Evolutionary conservation across 2,797 vertebrate species (phyloP), one percentile per base, ranked within the genome.

Genomic region (Echiichthys vipera): DNA sequence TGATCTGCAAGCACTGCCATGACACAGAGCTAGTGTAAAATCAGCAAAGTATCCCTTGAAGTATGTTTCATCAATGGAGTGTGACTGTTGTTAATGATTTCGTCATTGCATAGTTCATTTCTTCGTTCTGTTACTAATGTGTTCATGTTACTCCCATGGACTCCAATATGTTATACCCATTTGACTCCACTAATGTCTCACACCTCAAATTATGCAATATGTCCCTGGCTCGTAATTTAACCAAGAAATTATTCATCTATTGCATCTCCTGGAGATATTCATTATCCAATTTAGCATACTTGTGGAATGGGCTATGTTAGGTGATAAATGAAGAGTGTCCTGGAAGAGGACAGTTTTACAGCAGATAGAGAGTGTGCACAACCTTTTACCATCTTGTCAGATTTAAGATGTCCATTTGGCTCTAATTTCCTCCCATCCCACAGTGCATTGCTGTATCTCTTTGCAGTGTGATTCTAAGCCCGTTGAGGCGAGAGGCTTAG

Each of bases 241-340:
- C 83, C 81, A 75, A 79, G 84, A 88, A 89, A 88, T 82, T 81
- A 91, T 90, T 86, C 77, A 85, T 91, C 85, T 76, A 62, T 50
- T 30, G 61, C 61, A 37, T 88, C 84, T 91, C 88, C 78, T 50
- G 36, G 46, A 53, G 62, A 80, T 84, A 90, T 91, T 90, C 85
- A 92, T 91, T 90, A 90, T 88, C 84, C 86, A 87, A 83, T 91
- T 88, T 81, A 81, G 78, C 40, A 37, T 46, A 74, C 76, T 83
- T 29, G 87, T 87, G 83, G 54, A 88, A 59, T 4, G 46, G 70
- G 55, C 34, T 64, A 62, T 86, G 74, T 78, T 67, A 42, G 77
- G 71, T 90, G 91, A 92, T 81, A 59, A 81, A 92, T 85, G 87
- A 57, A 62, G 61, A 77, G 77, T 77, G 81, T 80, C 77, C 66